Conservation (phyloP, 2,113 vertebrate species). For the Desmodus rotundus region DNA sequence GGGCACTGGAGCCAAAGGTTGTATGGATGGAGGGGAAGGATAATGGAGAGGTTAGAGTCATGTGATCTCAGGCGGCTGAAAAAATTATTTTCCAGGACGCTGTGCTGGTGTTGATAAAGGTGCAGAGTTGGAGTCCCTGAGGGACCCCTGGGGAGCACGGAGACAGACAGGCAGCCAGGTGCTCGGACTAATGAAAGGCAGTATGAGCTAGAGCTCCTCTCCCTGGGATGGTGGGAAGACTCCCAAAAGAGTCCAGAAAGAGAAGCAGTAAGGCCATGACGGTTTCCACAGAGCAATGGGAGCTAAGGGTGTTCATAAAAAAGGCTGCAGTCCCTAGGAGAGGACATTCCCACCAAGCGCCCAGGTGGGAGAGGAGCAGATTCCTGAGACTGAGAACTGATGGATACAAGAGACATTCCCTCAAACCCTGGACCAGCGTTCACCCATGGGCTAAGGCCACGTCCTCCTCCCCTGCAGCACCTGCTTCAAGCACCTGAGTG, state of each 20-base stretch:
- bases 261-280: neutral
- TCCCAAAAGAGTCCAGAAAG: neutral
- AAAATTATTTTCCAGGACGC: neutral
- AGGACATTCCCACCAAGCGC: neutral
- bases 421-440: neutral
- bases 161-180: neutral
- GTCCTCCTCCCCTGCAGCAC: neutral
- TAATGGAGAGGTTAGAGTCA: neutral
- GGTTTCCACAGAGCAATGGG: neutral
- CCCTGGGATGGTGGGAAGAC: neutral
- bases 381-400: neutral
- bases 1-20: neutral
- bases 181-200: neutral
- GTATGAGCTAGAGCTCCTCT: neutral
- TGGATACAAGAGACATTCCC: neutral
- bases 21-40: neutral
- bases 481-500: neutral
- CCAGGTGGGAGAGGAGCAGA: neutral
- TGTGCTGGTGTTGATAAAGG: neutral
- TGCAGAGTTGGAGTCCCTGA: neutral
- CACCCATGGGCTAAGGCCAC: fast-evolving
- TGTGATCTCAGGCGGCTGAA: neutral
- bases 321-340: neutral
- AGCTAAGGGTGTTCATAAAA: neutral
- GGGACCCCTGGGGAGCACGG: neutral